Evolutionary conservation across 2,888 invertebrate species (phyloP).

Genomic region (Tetramorium bicarinatum): DNA sequence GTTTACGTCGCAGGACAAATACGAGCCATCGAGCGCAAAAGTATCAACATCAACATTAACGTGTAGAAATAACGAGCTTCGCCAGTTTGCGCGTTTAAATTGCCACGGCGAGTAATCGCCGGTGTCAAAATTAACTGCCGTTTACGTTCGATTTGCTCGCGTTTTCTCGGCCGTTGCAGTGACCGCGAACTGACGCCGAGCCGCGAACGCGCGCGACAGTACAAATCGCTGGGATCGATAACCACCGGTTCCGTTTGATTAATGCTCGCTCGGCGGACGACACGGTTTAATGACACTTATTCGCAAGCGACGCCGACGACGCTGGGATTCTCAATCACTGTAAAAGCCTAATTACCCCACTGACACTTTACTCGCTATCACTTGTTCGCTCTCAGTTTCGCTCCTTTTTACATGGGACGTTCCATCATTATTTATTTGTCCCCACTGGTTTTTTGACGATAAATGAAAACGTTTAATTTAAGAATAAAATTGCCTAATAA

Average conservation of each 20-base stretch:
- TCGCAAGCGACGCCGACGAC: constrained; percentile 43
- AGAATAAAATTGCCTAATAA: neutral
- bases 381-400: constrained; percentile 3
- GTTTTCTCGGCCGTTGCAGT: neutral
- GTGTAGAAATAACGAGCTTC: constrained; percentile 33
- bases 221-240: constrained; percentile 52
- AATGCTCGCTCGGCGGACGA: constrained; percentile 42
- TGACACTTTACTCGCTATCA: constrained; percentile 41
- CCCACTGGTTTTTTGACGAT: neutral
- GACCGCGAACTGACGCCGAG: constrained; percentile 15
- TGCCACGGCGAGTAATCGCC: constrained; percentile 44
- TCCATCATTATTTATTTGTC: neutral
- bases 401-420: neutral
- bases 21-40: constrained; percentile 11
- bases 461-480: neutral
- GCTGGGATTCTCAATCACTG: constrained; percentile 58
- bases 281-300: constrained; percentile 55
- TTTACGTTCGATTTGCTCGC: constrained; percentile 56
- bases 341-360: constrained; percentile 54
- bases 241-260: constrained; percentile 49
- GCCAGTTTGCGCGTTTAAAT: constrained; percentile 28
- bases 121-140: constrained; percentile 55
- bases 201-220: constrained; percentile 45
- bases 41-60: constrained; percentile 31
- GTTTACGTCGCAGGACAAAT: constrained; percentile 21